Evolutionary conservation across 2,888 invertebrate species (phyloP), one percentile per base, ranked within the genome.

Genomic region (Lasiommata megera): DNA sequence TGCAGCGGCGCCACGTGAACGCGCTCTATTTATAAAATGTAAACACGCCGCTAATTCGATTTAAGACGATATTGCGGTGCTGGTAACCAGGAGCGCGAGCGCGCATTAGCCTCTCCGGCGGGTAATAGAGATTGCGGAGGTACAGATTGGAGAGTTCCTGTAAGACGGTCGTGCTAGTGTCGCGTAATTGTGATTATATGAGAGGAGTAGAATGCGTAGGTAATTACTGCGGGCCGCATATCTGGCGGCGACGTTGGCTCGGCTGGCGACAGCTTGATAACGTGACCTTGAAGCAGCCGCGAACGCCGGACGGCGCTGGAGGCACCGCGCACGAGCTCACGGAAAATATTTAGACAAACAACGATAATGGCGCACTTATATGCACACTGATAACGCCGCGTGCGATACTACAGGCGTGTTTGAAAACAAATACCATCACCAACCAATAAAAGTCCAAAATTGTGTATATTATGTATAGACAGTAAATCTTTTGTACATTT

Each of bases 21-120:
- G 73, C 77, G 79, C 85, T 85, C 86, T 86, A 87, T 86, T 85
- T 84, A 85, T 87, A 84, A 86, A 84, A 88, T 84, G 88, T 89
- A 90, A 89, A 90, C 90, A 90, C 69, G 74, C 79, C 76, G 80
- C 84, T 85, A 86, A 89, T 88, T 84, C 73, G 77, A 85, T 84
- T 84, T 80, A 76, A 80, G 71, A 78, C 71, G 72, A 76, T 82
- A 82, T 76, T 73, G 73, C 78, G 70, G 72, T 76, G 73, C 73
- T 73, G 71, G 76, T 76, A 71, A 75, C 77, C 76, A 81, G 80
- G 76, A 81, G 77, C 79, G 77, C 79, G 80, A 81, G 81, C 79
- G 77, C 80, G 82, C 79, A 78, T 79, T 80, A 78, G 72, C 75
- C 66, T 23, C 75, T 73, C 72, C 75, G 51, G 56, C 73, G 74